Conservation (phyloP, 2,888 invertebrate species). For the Nomada ruficornis region DNA sequence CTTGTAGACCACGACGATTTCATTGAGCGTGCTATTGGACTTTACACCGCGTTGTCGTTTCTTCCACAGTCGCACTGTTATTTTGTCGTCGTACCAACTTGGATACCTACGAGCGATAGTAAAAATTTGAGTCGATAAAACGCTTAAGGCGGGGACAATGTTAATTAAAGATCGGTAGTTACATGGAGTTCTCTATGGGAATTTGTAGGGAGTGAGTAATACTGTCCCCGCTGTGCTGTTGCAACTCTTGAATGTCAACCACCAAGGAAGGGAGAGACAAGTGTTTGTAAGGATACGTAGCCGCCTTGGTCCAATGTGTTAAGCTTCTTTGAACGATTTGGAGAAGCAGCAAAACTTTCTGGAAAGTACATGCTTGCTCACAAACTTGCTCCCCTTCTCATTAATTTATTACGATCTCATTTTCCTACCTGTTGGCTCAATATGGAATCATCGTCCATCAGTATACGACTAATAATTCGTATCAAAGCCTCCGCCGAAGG, state of each 20-base stretch:
- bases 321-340: constrained; percentile 82
- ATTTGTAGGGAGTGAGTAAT: constrained; percentile 79
- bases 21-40: constrained; percentile 73
- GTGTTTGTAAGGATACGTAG: constrained; percentile 77
- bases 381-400: background rate
- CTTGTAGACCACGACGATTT: constrained; percentile 87
- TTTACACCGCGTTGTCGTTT: constrained; percentile 68
- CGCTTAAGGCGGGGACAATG: background rate
- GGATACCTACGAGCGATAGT: constrained; percentile 80
- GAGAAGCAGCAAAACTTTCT: constrained; percentile 83
- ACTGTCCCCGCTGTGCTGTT: constrained; percentile 74
- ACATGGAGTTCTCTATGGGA: constrained; percentile 79
- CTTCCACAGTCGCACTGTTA: constrained; percentile 81
- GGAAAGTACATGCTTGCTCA: constrained; percentile 49
- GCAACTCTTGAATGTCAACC: constrained; percentile 81
- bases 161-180: constrained; percentile 45
- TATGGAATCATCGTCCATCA: constrained; percentile 88
- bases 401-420: background rate
- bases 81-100: constrained; percentile 83
- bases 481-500: constrained; percentile 86
- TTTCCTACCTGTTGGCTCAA: constrained; percentile 89
- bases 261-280: constrained; percentile 80
- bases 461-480: constrained; percentile 88
- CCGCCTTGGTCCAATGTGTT: constrained; percentile 81
- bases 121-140: background rate